Evolutionary conservation across 1,140 invertebrate species (phyloP).

Genomic region (Coptotermes formosanus): DNA sequence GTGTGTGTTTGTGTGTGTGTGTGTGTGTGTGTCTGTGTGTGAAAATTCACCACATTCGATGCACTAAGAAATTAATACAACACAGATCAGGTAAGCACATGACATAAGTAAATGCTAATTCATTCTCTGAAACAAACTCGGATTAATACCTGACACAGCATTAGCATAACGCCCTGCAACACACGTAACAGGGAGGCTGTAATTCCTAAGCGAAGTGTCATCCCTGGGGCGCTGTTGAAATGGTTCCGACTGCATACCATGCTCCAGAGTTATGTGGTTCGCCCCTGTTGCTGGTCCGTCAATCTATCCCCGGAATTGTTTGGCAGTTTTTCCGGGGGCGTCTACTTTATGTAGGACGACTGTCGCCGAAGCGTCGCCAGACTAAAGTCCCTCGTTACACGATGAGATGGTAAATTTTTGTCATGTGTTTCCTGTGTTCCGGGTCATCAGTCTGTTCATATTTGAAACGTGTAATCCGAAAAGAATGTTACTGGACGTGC

Average conservation of each 20-base stretch:
- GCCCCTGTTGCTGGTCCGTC: background rate
- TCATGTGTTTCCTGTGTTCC: background rate
- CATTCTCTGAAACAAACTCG: no score
- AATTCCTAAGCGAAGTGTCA: background rate
- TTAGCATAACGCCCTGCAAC: background rate
- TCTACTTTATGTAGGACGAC: background rate
- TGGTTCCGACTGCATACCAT: background rate
- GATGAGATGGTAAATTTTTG: background rate
- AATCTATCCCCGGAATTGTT: conserved; percentile 4
- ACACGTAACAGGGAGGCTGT: no score
- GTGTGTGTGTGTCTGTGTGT: no score
- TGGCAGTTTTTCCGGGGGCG: background rate
- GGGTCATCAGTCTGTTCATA: background rate
- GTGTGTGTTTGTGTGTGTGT: no score
- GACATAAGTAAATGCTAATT: no score
- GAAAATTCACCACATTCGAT: no score
- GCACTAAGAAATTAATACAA: no score
- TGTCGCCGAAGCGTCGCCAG: background rate
- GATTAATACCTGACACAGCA: background rate
- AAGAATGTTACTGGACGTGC: no score
- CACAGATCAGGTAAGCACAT: no score
- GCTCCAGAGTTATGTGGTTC: background rate
- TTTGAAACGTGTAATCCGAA: background rate
- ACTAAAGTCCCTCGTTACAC: background rate
- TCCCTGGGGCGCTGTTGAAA: background rate